Conservation (phyloP, 2,113 vertebrate species). For the Onychostruthus taczanowskii region DNA sequence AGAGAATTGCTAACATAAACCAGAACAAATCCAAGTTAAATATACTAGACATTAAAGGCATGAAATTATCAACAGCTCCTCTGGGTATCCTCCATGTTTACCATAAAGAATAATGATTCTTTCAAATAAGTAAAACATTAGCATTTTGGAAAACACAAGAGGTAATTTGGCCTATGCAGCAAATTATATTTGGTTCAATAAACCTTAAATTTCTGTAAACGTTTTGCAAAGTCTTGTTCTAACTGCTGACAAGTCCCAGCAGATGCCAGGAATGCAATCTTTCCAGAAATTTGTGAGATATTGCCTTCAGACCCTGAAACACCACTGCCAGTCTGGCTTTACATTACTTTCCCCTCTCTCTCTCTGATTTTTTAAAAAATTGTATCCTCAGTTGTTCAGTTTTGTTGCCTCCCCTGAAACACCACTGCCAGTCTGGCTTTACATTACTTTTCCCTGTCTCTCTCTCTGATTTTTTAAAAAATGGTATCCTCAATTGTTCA, state of each 20-base stretch:
- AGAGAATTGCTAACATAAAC: background rate
- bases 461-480: background rate
- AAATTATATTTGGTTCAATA: background rate
- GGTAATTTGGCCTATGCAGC: background rate
- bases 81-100: background rate
- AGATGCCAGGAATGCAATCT: background rate
- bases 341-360: background rate
- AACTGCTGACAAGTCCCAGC: background rate
- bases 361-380: background rate
- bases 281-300: background rate
- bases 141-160: background rate
- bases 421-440: background rate
- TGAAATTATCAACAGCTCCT: background rate
- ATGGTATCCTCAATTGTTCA: accelerated
- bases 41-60: background rate
- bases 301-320: background rate
- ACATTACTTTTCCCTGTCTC: background rate
- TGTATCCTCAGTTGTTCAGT: accelerated
- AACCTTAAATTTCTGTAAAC: background rate
- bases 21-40: background rate
- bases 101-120: background rate
- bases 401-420: background rate
- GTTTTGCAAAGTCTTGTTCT: background rate
- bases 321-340: background rate
- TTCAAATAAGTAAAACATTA: background rate